Evolutionary conservation across 2,888 invertebrate genomes (phyloP).

Genomic region (Adelognathus sp.): DNA sequence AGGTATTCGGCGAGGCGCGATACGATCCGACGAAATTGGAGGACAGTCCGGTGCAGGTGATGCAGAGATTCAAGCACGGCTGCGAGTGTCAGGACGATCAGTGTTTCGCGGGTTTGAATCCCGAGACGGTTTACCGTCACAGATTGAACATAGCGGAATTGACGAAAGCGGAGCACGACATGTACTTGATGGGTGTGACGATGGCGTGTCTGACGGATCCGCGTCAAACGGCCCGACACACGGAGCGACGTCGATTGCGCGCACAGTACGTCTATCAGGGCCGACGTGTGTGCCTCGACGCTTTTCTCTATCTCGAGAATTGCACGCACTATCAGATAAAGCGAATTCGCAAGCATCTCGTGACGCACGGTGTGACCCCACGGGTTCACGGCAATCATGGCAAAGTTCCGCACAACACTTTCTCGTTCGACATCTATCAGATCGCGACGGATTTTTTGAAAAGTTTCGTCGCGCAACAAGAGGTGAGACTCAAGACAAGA

Average conservation of each 20-base stretch:
- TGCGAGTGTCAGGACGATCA: conserved; percentile 90
- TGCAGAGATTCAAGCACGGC: conserved; percentile 87
- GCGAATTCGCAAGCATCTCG: conserved; percentile 89
- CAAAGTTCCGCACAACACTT: conserved; percentile 91
- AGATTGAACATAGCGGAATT: conserved; percentile 90
- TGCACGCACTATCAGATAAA: conserved; percentile 91
- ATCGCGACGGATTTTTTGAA: conserved; percentile 90
- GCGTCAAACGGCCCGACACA: conserved; percentile 87
- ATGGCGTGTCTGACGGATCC: conserved; percentile 90
- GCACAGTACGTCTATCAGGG: conserved; percentile 91
- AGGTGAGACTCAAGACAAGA: conserved; percentile 82
- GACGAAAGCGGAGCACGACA: conserved; percentile 91
- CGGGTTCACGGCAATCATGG: conserved; percentile 91
- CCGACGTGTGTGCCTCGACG: conserved; percentile 89
- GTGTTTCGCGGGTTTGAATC: conserved; percentile 88
- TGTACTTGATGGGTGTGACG: conserved; percentile 93
- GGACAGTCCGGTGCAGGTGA: conserved; percentile 87
- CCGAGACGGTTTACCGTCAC: conserved; percentile 89
- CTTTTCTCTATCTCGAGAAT: conserved; percentile 90
- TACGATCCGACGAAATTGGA: conserved; percentile 86
- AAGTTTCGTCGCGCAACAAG: conserved; percentile 87
- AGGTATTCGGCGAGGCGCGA: conserved; percentile 79
- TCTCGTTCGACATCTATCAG: conserved; percentile 89
- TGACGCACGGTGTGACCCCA: conserved; percentile 90
- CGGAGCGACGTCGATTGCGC: conserved; percentile 87